phyloP scores from a whole-genome alignment of 2,797 vertebrate genomes.

The Sorex maritimensis region DNA sequence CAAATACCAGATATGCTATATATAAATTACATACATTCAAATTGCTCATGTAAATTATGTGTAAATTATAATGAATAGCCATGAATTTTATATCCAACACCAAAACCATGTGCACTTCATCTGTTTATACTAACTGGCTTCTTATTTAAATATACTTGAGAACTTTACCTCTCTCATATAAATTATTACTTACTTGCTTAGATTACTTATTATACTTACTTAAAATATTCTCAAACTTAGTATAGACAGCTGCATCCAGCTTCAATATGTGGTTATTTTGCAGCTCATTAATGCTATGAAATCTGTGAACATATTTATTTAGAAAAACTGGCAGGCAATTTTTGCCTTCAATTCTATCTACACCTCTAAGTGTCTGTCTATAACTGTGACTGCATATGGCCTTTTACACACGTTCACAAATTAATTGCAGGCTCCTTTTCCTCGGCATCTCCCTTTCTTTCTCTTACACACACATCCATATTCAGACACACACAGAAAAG shows the following conservation, averaged over 20 bases:
- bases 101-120: conserved; percentile 1
- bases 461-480: conserved; percentile 3
- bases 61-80: conserved; percentile 35
- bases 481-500: conserved; percentile 67
- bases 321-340: conserved; percentile 78
- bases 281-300: conserved; percentile 82
- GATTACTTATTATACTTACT: conserved; percentile 33
- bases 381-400: conserved; percentile 75
- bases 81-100: conserved; percentile 20
- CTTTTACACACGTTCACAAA: conserved; percentile 67
- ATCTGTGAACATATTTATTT: conserved; percentile 80
- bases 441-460: conserved; percentile 2
- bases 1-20: background rate
- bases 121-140: conserved; percentile 44
- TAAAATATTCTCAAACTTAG: conserved; percentile 70
- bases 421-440: conserved; percentile 22
- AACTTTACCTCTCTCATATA: conserved; percentile 55
- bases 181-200: conserved; percentile 54
- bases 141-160: conserved; percentile 60
- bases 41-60: background rate
- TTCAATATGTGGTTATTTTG: conserved; percentile 75
- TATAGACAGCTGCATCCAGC: conserved; percentile 66
- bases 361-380: conserved; percentile 67
- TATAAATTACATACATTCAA: background rate
- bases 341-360: conserved; percentile 71